Evolutionary conservation across 2,888 invertebrate genomes (phyloP).

Genomic region (Drosophila monieri): DNA sequence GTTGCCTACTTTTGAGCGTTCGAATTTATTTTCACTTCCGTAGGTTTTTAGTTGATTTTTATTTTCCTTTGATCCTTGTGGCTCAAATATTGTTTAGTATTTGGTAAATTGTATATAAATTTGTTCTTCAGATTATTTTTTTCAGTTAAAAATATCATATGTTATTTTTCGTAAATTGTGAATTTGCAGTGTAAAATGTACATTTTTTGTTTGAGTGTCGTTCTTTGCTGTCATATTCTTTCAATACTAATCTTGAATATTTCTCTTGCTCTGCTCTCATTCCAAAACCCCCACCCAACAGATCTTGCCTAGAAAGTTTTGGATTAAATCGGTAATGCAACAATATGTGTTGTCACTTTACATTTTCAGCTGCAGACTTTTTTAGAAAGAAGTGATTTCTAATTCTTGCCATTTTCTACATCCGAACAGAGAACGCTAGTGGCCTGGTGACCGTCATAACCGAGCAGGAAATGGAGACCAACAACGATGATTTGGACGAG

Average conservation of each 20-base stretch:
- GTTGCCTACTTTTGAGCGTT: constrained; percentile 28
- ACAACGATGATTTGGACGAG: constrained; percentile 60
- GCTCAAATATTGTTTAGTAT: not conserved
- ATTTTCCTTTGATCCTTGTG: not conserved
- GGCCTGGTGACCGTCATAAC: constrained; percentile 95
- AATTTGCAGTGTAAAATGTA: not conserved
- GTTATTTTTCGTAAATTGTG: not conserved
- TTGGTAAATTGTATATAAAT: not conserved
- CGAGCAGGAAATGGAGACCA: constrained; percentile 87
- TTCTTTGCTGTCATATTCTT: constrained; percentile 20
- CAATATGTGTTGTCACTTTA: constrained; percentile 37
- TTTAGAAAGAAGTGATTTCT: not conserved
- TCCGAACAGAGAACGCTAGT: constrained; percentile 88
- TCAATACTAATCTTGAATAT: constrained; percentile 55
- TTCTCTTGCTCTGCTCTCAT: constrained; percentile 58
- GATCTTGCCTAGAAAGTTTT: constrained; percentile 64
- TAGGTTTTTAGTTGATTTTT: not conserved
- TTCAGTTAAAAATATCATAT: not conserved
- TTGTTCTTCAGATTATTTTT: not conserved
- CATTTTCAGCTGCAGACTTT: not conserved
- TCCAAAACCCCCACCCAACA: constrained; percentile 40
- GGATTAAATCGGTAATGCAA: constrained; percentile 62
- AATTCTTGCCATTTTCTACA: not conserved
- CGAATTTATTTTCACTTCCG: constrained; percentile 9
- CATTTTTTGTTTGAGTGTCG: constrained; percentile 32